phyloP scores from a whole-genome alignment of 1,140 invertebrate genomes.

The Drosophila gunungcola region DNA sequence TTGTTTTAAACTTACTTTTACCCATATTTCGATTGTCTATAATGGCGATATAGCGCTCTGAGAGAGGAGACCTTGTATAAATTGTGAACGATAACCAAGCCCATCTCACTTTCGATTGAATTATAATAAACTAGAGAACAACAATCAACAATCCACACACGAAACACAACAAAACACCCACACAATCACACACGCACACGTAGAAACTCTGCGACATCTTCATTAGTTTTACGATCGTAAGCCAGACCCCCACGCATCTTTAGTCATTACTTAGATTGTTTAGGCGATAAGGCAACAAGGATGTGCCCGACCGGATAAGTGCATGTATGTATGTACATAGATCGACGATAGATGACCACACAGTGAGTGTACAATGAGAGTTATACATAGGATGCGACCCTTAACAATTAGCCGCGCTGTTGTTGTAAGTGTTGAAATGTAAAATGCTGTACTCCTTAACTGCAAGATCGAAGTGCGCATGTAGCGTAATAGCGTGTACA shows the following conservation, averaged over 20 bases:
- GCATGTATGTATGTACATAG: slow-evolving; percentile 63
- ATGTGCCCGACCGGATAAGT: slow-evolving; percentile 32
- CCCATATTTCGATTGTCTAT: slow-evolving; percentile 28
- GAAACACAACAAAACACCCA: slow-evolving; percentile 17
- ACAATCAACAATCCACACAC: slow-evolving; percentile 20
- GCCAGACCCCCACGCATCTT: slow-evolving; percentile 44
- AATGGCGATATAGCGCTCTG: slow-evolving; percentile 1
- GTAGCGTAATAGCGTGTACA: slow-evolving; percentile 29
- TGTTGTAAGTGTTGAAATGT: slow-evolving; percentile 70
- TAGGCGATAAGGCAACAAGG: slow-evolving; percentile 40
- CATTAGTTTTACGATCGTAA: slow-evolving; percentile 61
- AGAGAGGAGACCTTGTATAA: slow-evolving; percentile 49
- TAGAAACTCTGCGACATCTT: slow-evolving; percentile 31
- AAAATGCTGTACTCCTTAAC: slow-evolving; percentile 80
- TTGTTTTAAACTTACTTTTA: slow-evolving; percentile 54
- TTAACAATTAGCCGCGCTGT: slow-evolving; percentile 60
- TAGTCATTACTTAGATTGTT: slow-evolving; percentile 73
- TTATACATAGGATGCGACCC: slow-evolving; percentile 66
- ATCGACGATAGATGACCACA: slow-evolving; percentile 51
- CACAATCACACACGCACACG: slow-evolving; percentile 25
- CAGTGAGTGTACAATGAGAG: slow-evolving; percentile 47
- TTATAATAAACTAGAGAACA: slow-evolving; percentile 24
- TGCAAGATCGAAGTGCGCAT: slow-evolving; percentile 49
- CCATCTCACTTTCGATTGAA: slow-evolving; percentile 48
- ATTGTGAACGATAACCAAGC: slow-evolving; percentile 47